Base-by-base conservation (phyloP, 2,797 vertebrate genomes). In the Gobionotothen gibberifrons region DNA sequence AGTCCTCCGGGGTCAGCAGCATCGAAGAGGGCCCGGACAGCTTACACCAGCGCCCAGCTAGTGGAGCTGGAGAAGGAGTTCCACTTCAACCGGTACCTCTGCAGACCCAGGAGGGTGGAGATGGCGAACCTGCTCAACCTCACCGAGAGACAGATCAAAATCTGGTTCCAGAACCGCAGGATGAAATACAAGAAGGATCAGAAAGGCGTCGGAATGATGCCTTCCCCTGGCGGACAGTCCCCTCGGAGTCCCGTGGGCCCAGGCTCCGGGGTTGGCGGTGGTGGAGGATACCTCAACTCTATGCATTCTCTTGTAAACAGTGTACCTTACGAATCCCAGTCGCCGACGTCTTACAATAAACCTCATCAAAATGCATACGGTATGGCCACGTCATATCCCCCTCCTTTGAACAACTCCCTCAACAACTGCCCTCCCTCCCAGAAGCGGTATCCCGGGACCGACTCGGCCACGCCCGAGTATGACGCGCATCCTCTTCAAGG, bases 111-210 rank as follows among this genome's bases (percentile, higher is more conserved):
- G 79, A 94, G 97, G 76, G 97, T 98, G 86, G 98, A 99, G 92
- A 99, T 99, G 98, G 98, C 98, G 59, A 99, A 98, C 90, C 90
- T 98, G 89, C 96, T 99, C 83, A 99, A 98, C 92, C 96, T 99
- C 86, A 98, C 98, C 0, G 98, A 99, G 90, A 96, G 97, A 93
- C 98, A 99, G 94, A 99, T 99, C 86, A 99, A 99, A 93, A 99
- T 99, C 88, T 99, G 98, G 98, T 99, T 99, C 91, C 98, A 99
- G 93, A 99, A 99, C 85, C 97, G 97, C 78, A 95, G 98, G 88
- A 99, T 99, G 98, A 99, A 99, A 83, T 98, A 99, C 91, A 99
- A 99, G 94, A 99, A 99, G 91, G 97, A 99, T 93, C 98, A 99
- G 90, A 99, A 98, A 88, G 97, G 97, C 54, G 96, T 97, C 60